Percentiles rank a stretch among this genome's conserved stretches.
These are phyloP conservation scores for Rhyacophila evoluta DNA, from an alignment of 2,888 invertebrate species.

Conservation along the genomic window DNA sequence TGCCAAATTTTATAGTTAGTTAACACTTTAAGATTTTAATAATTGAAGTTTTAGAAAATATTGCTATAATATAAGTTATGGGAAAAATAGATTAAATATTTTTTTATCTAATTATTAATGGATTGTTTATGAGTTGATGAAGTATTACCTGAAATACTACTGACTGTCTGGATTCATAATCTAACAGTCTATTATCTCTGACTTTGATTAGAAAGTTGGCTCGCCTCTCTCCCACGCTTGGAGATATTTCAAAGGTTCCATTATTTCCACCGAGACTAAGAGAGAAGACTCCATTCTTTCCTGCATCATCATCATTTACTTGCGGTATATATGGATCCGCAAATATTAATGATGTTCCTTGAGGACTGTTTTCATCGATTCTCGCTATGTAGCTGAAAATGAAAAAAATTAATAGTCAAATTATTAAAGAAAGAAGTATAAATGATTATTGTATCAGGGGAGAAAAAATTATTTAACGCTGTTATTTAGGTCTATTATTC, in stretches of 20 bases:
- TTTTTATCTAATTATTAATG: too few species aligned
- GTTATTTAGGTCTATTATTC: too few species aligned
- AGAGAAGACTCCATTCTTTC: slow-evolving; percentile 87
- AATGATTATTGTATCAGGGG: too few species aligned
- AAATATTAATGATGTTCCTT: slow-evolving; percentile 81
- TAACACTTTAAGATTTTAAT: too few species aligned
- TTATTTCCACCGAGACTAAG: slow-evolving; percentile 83
- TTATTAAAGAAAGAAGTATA: neutral
- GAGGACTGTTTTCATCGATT: slow-evolving; percentile 84
- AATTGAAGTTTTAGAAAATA: too few species aligned
- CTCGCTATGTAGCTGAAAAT: slow-evolving; percentile 80
- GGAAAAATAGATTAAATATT: too few species aligned
- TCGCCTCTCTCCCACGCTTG: slow-evolving; percentile 83
- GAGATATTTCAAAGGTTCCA: slow-evolving; percentile 89
- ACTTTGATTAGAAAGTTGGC: slow-evolving; percentile 86
- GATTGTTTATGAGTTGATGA: too few species aligned
- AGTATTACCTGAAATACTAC: slow-evolving; percentile 77
- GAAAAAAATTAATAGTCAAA: slow-evolving; percentile 4
- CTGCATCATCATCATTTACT: slow-evolving; percentile 82
- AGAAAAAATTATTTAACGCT: too few species aligned
- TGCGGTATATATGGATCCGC: slow-evolving; percentile 78
- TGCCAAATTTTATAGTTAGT: too few species aligned
- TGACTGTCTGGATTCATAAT: slow-evolving; percentile 84
- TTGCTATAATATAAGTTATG: too few species aligned
- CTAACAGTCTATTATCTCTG: slow-evolving; percentile 83